Evolutionary conservation across 2,797 vertebrate genomes (phyloP).

Genomic region (Sibirionetta formosa): DNA sequence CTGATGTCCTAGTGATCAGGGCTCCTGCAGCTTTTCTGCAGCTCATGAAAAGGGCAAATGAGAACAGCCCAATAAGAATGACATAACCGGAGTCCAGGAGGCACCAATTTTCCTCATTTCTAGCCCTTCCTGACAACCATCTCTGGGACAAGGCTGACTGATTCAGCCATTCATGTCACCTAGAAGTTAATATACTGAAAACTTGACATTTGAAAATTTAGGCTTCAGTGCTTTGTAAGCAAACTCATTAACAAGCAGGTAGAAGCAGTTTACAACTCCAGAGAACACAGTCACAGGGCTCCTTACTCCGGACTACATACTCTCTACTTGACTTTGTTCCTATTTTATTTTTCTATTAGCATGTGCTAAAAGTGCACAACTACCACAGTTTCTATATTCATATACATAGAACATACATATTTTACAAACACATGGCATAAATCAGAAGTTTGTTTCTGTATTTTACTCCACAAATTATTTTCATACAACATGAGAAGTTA

Average conservation of each 20-base stretch:
- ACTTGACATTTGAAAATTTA: not conserved
- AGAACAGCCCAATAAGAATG: not conserved
- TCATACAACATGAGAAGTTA: not conserved
- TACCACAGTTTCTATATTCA: not conserved
- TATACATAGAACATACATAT: not conserved
- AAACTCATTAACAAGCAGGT: not conserved
- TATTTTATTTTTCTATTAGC: not conserved
- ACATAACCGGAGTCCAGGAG: not conserved
- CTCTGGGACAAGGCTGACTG: not conserved
- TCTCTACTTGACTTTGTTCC: not conserved
- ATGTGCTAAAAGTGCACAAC: accelerated
- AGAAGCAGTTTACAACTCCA: not conserved
- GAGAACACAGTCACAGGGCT: not conserved
- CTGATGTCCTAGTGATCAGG: not conserved
- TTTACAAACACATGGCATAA: not conserved
- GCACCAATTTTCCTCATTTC: not conserved
- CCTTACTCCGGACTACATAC: not conserved
- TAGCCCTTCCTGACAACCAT: not conserved
- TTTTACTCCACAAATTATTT: not conserved
- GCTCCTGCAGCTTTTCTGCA: not conserved
- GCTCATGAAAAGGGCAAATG: not conserved
- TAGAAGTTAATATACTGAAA: not conserved
- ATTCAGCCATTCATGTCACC: not conserved
- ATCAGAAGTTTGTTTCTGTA: not conserved
- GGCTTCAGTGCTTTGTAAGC: not conserved